Evolutionary conservation across 2,888 invertebrate species (phyloP), one percentile per base, ranked within the genome.

Genomic region (Polia nebulosa): DNA sequence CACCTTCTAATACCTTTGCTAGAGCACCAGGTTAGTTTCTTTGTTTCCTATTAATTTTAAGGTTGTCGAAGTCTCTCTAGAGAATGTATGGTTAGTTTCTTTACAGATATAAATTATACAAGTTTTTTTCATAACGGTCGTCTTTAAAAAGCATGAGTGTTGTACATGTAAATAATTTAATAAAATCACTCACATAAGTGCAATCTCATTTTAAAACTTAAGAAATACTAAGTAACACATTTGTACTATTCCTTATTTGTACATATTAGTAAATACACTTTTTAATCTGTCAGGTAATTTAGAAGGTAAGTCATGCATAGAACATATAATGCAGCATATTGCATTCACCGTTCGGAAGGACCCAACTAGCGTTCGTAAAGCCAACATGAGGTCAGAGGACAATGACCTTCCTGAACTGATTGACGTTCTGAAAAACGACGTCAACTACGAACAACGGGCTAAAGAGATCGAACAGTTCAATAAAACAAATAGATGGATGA

Each of bases 401-500:
- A 93, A 94, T 75, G 94, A 94, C 55, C 78, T 96, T 17, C 92
- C 95, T 22, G 83, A 93, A 32, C 94, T 97, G 80, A 94, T 97
- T n/a, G 90, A 96, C 0, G 94, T 96, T 13, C 85, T 97, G 39
- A 95, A 96, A 81, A 88, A 89, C 67, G 94, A 95, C 74, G 91
- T 96, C 0, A 95, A 97, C 71, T 97, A 96, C 82, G 95, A 96
- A 0, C 86, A 90, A 44, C 92, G 97, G 8, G 91, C 89, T 49
- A 87, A 87, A 69, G 94, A 93, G 15, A 93, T 97, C 3, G 88
- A 95, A 55, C 83, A 91, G n/a, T 97, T 97, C 86, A 97, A 97
- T 82, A 84, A 90, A 76, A 94, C 92, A 17, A 98, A 98, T 89
- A 95, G 97, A 61, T 98, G 98, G 98, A 97, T 96, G 88, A 98